Percentiles rank a stretch among this genome's conserved stretches.
Evolutionary conservation across 2,888 invertebrate genomes (phyloP).

Genomic region (Drosophila eohydei): DNA sequence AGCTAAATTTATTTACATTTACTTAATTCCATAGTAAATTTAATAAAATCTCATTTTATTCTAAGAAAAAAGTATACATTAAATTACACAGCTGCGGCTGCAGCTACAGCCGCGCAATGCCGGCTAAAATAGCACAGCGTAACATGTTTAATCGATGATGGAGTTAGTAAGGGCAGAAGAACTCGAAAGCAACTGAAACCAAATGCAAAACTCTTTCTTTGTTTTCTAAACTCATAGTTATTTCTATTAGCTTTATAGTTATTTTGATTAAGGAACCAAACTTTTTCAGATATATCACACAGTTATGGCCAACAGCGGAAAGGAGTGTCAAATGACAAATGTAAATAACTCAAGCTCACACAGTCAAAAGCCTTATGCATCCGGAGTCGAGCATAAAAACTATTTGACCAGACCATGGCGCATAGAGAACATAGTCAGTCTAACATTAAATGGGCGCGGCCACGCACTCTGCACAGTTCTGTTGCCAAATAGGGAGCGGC

Average conservation of each 20-base stretch:
- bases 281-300: not conserved
- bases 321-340: constrained; percentile 17
- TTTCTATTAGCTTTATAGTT: not conserved
- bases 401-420: constrained; percentile 4
- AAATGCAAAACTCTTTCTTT: not conserved
- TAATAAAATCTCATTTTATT: too few relatives aligned
- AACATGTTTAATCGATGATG: constrained; percentile 5
- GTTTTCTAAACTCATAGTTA: not conserved
- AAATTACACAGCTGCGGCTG: not conserved
- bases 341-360: constrained; percentile 48
- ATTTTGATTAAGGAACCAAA: constrained; percentile 1
- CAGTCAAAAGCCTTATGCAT: constrained; percentile 68
- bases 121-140: not conserved
- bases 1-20: too few relatives aligned
- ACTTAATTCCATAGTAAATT: too few relatives aligned
- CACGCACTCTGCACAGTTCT: constrained; percentile 7
- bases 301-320: not conserved
- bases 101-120: not conserved
- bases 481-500: constrained; percentile 43
- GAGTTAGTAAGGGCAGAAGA: not conserved
- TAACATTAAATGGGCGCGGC: constrained; percentile 51
- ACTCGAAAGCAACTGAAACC: not conserved
- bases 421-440: not conserved
- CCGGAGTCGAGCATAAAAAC: constrained; percentile 64
- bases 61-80: too few relatives aligned